Percentiles rank a stretch among this genome's conserved stretches.
These are phyloP conservation scores for Xestia sexstrigata DNA, from an alignment of 2,888 invertebrate species.

Conservation along the genomic window DNA sequence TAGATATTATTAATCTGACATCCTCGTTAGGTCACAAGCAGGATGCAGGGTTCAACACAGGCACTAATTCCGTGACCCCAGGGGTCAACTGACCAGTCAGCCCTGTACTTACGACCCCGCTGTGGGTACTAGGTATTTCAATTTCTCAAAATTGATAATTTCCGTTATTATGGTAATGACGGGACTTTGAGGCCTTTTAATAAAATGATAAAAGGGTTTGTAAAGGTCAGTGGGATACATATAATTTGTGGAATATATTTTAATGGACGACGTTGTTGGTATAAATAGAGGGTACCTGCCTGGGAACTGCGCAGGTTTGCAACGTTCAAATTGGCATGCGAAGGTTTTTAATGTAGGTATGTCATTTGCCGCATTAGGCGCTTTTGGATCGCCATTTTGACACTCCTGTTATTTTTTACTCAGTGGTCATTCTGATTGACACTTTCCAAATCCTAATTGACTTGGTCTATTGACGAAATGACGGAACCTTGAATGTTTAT, in stretches of 20 bases:
- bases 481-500: not conserved
- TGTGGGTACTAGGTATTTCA: constrained; percentile 35
- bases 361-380: not conserved
- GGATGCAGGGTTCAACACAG: constrained; percentile 37
- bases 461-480: not conserved
- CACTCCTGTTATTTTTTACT: constrained; percentile 11
- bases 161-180: constrained; percentile 54
- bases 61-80: constrained; percentile 67
- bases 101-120: constrained; percentile 61
- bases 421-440: not conserved
- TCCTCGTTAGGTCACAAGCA: constrained; percentile 53
- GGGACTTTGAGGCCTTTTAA: constrained; percentile 34
- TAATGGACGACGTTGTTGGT: constrained; percentile 27
- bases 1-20: constrained; percentile 35
- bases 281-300: not conserved
- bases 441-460: not conserved
- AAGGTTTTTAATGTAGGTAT: constrained; percentile 4
- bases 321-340: not conserved
- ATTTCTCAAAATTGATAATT: constrained; percentile 59
- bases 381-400: not conserved
- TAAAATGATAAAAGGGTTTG: constrained; percentile 35
- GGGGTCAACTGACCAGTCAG: constrained; percentile 57
- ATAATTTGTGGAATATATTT: constrained; percentile 50
- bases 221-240: constrained; percentile 37
- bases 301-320: not conserved